Conservation (phyloP, 2,888 invertebrate species). For the Gerosis bhagava region DNA sequence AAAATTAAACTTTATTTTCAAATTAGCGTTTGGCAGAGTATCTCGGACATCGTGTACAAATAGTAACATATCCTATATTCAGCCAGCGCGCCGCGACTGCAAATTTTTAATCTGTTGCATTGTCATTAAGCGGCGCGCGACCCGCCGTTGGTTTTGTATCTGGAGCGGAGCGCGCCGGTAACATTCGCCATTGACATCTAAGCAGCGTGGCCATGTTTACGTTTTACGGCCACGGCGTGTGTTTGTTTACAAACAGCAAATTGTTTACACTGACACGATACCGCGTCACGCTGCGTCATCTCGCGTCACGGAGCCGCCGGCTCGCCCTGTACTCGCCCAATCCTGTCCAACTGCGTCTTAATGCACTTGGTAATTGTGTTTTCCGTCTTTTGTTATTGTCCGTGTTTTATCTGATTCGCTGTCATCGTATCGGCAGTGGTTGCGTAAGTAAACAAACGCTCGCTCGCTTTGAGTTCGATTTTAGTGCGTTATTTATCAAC, state of each 20-base stretch:
- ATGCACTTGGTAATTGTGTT: constrained; percentile 16
- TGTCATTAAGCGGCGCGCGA: not conserved
- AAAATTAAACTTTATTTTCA: too few relatives aligned
- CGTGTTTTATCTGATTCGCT: constrained; percentile 15
- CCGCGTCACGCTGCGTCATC: constrained; percentile 47
- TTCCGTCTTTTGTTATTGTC: constrained; percentile 17
- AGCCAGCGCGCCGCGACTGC: too few relatives aligned
- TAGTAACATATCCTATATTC: too few relatives aligned
- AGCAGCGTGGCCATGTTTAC: constrained; percentile 70
- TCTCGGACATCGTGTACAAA: too few relatives aligned
- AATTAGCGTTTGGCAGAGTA: not conserved
- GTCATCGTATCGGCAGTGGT: constrained; percentile 18
- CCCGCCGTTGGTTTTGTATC: constrained; percentile 1
- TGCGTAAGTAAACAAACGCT: too few relatives aligned
- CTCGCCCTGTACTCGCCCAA: constrained; percentile 45
- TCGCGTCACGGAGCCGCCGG: constrained; percentile 40
- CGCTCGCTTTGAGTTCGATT: constrained; percentile 5
- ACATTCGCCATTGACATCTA: constrained; percentile 57
- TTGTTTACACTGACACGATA: constrained; percentile 58
- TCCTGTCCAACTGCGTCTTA: constrained; percentile 61
- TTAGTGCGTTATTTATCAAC: constrained; percentile 12
- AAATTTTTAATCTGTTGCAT: constrained; percentile 2
- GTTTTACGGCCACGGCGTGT: constrained; percentile 51
- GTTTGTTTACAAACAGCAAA: constrained; percentile 78
- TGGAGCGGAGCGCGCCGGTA: constrained; percentile 14